These are phyloP conservation scores for Porites cylindrica DNA, from an alignment of 92 coral and sea anemone species.

Conservation along the genomic window DNA sequence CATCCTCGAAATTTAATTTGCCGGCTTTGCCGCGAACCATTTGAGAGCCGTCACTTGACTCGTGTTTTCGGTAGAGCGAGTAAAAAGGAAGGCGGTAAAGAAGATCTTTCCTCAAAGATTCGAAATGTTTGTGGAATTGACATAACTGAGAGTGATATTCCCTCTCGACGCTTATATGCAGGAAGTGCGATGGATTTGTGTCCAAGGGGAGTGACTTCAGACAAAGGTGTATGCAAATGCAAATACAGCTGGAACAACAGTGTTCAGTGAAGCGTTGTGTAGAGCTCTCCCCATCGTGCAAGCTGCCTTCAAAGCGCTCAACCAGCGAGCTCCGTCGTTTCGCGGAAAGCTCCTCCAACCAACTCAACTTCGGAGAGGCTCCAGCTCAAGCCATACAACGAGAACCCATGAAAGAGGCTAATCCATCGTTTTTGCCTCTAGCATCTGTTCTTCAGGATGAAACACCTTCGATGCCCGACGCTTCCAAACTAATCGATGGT, in stretches of 20 bases:
- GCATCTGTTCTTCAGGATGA: neutral
- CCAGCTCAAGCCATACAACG: neutral
- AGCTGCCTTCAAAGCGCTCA: neutral
- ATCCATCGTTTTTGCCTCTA: neutral
- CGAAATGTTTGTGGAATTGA: conserved; percentile 25
- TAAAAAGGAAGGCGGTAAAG: too few relatives aligned
- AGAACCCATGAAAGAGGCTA: neutral
- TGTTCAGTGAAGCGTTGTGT: conserved; percentile 31
- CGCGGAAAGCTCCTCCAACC: neutral
- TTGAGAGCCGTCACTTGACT: neutral
- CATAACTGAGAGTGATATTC: conserved; percentile 17
- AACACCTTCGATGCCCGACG: neutral
- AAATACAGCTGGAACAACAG: conserved; percentile 9
- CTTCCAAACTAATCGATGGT: too few relatives aligned
- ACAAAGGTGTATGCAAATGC: conserved; percentile 4
- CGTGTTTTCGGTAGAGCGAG: too few relatives aligned
- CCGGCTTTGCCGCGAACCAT: conserved; percentile 17
- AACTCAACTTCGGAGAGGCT: neutral
- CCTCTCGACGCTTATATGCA: conserved; percentile 31
- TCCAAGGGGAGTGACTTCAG: conserved; percentile 18
- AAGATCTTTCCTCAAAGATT: too few relatives aligned
- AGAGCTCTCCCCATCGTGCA: neutral
- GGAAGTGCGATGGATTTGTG: conserved; percentile 34
- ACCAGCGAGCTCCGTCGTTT: too few relatives aligned
- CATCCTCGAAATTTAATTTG: conserved; percentile 16